A percentile compares a stretch with the other conserved stretches of the same genome.
Conservation (phyloP, 2,797 vertebrate species). For the Antrozous pallidus region DNA sequence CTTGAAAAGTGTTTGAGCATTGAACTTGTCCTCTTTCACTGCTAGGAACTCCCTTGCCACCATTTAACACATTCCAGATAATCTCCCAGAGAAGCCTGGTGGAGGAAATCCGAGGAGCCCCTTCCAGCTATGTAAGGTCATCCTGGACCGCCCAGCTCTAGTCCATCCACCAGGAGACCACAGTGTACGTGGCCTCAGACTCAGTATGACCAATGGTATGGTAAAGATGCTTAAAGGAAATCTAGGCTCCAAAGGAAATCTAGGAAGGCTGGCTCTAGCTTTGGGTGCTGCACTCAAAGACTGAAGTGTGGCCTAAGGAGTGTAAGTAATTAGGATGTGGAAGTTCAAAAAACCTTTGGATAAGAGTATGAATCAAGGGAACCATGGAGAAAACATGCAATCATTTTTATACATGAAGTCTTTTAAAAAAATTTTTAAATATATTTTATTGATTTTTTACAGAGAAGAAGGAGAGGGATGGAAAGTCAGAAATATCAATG, state of each 20-base stretch:
- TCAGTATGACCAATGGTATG: not conserved
- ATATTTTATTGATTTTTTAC: too few species aligned
- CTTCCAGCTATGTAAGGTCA: not conserved
- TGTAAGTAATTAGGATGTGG: not conserved
- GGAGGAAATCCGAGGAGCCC: not conserved
- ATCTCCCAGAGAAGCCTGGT: not conserved
- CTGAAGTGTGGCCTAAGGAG: not conserved
- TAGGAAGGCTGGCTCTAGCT: not conserved
- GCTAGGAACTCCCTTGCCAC: not conserved
- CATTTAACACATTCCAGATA: not conserved
- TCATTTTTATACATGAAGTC: not conserved
- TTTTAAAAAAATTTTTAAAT: too few species aligned
- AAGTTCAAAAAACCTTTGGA: not conserved
- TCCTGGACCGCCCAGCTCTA: not conserved
- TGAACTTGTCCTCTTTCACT: not conserved
- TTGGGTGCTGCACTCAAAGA: not conserved
- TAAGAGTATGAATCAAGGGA: not conserved
- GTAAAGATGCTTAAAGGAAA: not conserved
- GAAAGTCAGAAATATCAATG: too few species aligned
- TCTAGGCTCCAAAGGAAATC: not conserved
- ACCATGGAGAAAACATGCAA: not conserved
- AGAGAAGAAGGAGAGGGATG: too few species aligned
- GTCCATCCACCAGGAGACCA: not conserved
- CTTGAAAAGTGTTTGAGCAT: not conserved
- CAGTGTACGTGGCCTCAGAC: not conserved